A percentile compares a stretch with the other conserved stretches of the same genome.
Evolutionary conservation across 2,113 vertebrate genomes (phyloP).

Genomic region (Gobio gobio): DNA sequence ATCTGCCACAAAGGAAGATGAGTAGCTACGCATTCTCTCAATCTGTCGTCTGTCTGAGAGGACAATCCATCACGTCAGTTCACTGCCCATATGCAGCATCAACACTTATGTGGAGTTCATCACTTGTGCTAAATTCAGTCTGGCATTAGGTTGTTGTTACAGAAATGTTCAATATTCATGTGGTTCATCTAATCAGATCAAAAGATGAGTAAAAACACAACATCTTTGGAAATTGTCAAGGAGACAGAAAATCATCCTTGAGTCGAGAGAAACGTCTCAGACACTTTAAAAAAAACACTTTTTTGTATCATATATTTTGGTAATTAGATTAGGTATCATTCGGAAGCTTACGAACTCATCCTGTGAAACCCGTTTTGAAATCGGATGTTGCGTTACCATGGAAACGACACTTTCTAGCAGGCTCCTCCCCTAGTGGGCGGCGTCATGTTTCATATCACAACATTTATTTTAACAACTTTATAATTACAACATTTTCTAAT

Average conservation of each 20-base stretch:
- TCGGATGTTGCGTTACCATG: too few relatives aligned
- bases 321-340: too few relatives aligned
- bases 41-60: constrained; percentile 28
- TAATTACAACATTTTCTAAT: too few relatives aligned
- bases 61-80: neutral
- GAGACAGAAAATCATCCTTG: neutral
- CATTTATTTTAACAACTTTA: too few relatives aligned
- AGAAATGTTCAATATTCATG: neutral
- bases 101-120: neutral
- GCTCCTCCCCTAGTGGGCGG: too few relatives aligned
- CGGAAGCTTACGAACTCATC: too few relatives aligned
- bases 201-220: neutral
- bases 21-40: neutral
- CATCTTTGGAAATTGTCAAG: neutral
- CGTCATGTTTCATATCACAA: too few relatives aligned
- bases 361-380: too few relatives aligned
- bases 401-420: too few relatives aligned
- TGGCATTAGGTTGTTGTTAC: neutral
- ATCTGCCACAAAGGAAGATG: constrained; percentile 5
- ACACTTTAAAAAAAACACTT: neutral
- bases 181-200: neutral
- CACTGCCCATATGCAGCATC: neutral
- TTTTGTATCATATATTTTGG: too few relatives aligned
- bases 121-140: too few relatives aligned
- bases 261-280: neutral